Evolutionary conservation across 2,113 vertebrate genomes (phyloP).

Genomic region (Electrona antarctica): DNA sequence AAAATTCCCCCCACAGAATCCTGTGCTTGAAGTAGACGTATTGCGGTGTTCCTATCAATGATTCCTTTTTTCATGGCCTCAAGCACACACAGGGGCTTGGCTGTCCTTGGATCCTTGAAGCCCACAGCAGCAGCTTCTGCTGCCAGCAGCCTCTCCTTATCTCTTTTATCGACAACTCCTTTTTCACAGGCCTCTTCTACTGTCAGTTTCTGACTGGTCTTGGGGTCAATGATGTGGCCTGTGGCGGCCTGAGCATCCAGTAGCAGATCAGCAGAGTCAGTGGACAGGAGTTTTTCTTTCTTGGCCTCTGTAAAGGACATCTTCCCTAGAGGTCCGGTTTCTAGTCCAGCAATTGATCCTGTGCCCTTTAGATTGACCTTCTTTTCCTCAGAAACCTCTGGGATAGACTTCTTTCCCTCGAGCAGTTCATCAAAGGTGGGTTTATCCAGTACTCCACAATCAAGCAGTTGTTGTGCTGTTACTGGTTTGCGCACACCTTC

Average conservation of each 20-base stretch:
- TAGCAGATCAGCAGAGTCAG: conserved; percentile 85
- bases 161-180: conserved; percentile 82
- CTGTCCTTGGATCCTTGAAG: conserved; percentile 84
- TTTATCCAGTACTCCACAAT: conserved; percentile 82
- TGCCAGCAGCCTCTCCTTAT: conserved; percentile 82
- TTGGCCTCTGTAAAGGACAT: conserved; percentile 29
- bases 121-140: conserved; percentile 84
- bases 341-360: conserved; percentile 67
- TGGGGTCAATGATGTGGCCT: conserved; percentile 83
- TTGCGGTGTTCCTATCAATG: conserved; percentile 77
- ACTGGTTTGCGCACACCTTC: conserved; percentile 81
- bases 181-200: conserved; percentile 82
- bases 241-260: conserved; percentile 84
- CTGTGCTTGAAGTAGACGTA: conserved; percentile 85
- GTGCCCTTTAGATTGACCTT: conserved; percentile 80
- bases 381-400: conserved; percentile 80
- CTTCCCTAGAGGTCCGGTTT: no score
- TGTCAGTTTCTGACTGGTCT: conserved; percentile 77
- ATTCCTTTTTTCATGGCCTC: conserved; percentile 86
- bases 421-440: conserved; percentile 79
- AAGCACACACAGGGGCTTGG: conserved; percentile 79
- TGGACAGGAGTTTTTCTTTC: conserved; percentile 86
- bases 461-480: conserved; percentile 76
- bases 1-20: conserved; percentile 83
- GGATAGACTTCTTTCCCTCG: conserved; percentile 81